phyloP scores from a whole-genome alignment of 1,140 invertebrate genomes.

The Drosophila ironensis region DNA sequence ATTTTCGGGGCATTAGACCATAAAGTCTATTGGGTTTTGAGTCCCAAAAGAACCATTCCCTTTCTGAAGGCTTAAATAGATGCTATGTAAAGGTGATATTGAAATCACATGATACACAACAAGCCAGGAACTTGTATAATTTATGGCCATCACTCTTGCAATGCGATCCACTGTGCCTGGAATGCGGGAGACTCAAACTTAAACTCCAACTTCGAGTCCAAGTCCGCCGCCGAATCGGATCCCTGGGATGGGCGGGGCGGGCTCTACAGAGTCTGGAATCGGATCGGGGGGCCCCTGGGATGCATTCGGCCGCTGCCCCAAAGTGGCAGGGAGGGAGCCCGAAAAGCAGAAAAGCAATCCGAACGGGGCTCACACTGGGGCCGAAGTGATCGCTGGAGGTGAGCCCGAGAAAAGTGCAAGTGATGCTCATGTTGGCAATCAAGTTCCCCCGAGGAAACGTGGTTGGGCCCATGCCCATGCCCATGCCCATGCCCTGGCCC shows the following conservation, averaged over 20 bases:
- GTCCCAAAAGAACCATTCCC: too few species aligned
- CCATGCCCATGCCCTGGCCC: too few species aligned
- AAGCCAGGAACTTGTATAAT: too few species aligned
- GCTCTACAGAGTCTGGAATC: constrained; percentile 18
- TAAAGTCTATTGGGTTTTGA: too few species aligned
- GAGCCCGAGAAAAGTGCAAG: constrained; percentile 74
- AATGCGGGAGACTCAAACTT: constrained; percentile 26
- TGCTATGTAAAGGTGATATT: too few species aligned
- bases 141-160: too few species aligned
- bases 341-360: too few species aligned
- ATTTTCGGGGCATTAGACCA: too few species aligned
- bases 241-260: constrained; percentile 18
- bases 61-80: too few species aligned
- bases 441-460: constrained; percentile 28
- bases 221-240: neutral
- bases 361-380: neutral
- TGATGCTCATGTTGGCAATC: constrained; percentile 76
- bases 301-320: constrained; percentile 38
- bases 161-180: constrained; percentile 17
- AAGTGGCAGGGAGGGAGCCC: constrained; percentile 23
- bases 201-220: constrained; percentile 8
- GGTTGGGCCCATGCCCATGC: too few species aligned
- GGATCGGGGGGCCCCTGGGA: constrained; percentile 25
- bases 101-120: too few species aligned
- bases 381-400: neutral